phyloP scores from a whole-genome alignment of 2,888 invertebrate genomes.

The Cryptops parisi region DNA sequence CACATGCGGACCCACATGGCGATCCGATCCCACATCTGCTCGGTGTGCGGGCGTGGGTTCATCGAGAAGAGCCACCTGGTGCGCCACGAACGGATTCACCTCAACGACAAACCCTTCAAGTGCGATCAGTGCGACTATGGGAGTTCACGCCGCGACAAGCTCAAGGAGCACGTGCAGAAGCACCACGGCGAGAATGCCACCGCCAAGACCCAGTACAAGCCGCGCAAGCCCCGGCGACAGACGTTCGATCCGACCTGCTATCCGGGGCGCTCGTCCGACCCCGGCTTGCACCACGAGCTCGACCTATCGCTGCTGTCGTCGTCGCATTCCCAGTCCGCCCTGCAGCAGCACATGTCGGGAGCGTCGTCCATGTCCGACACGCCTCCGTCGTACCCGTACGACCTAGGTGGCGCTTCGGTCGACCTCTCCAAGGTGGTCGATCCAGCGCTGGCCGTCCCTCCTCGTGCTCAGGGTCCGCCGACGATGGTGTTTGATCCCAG shows the following conservation, averaged over 20 bases:
- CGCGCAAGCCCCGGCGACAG: conserved; percentile 21
- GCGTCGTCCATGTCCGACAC: conserved; percentile 14
- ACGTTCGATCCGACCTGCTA: conserved; percentile 8
- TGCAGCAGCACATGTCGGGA: conserved; percentile 13
- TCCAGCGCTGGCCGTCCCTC: not conserved
- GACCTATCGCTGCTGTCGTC: conserved; percentile 2
- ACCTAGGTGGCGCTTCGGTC: not conserved
- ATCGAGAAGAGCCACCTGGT: conserved; percentile 51
- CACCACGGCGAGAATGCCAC: conserved; percentile 32
- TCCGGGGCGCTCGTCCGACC: conserved; percentile 2
- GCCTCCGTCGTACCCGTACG: not conserved
- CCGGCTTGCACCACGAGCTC: not conserved
- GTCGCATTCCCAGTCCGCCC: conserved; percentile 6
- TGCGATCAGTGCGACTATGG: conserved; percentile 49
- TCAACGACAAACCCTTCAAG: conserved; percentile 47
- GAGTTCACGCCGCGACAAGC: conserved; percentile 47
- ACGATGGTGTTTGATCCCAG: conserved; percentile 19
- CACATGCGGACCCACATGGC: conserved; percentile 48
- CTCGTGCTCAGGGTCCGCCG: conserved; percentile 15
- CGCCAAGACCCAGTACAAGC: conserved; percentile 22
- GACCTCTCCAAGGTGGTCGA: not conserved
- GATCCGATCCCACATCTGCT: conserved; percentile 41
- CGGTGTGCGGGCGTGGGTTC: conserved; percentile 45
- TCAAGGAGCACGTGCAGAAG: conserved; percentile 41
- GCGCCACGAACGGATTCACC: conserved; percentile 49